Evolutionary conservation across 2,797 vertebrate genomes (phyloP), one percentile per base, ranked within the genome.

Genomic region (Propithecus perrieri): DNA sequence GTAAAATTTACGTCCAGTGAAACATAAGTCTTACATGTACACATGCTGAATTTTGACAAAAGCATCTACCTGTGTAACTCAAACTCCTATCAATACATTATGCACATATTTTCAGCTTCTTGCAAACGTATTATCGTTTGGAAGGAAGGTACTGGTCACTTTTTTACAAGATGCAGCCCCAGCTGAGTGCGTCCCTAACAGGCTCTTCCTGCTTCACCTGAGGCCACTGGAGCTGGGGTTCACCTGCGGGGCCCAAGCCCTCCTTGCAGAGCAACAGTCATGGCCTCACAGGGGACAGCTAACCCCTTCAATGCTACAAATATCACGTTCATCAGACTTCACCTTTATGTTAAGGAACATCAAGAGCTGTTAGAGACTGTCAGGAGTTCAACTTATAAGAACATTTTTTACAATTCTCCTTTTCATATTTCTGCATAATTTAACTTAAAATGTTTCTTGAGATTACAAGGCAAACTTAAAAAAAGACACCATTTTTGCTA

Each of bases 371-470:
- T 79, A 12, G 78, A 69, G 38, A 26, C 12, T 61, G 48, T 50
- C 18, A n/a, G n/a, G 89, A 89, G 83, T 78, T 46, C 41, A 89
- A n/a, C 46, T 10, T 41, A 63, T 43, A 80, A 88, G 38, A 30
- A 22, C 12, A 63, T 76, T 50, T 76, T 46, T 67, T 41, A 26
- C 2, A 30, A 14, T 72, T 88, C 43, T 67, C 35, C 53, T 59
- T 81, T 92, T 65, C 61, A 78, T 13, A 46, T 55, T 93, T 84
- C 48, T 30, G 46, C 71, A 88, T 74, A 53, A 89, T 86, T 86
- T 90, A 69, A 84, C 41, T 71, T 83, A 38, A 83, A 90, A 76
- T 18, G 26, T 35, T 85, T 63, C 75, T 38, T n/a, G 38, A 26
- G 55, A 91, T 55, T n/a, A 75, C 3, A 85, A 75, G 78, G 79